Base-by-base conservation (phyloP, 2,113 vertebrate species). In the Sardina pilchardus region DNA sequence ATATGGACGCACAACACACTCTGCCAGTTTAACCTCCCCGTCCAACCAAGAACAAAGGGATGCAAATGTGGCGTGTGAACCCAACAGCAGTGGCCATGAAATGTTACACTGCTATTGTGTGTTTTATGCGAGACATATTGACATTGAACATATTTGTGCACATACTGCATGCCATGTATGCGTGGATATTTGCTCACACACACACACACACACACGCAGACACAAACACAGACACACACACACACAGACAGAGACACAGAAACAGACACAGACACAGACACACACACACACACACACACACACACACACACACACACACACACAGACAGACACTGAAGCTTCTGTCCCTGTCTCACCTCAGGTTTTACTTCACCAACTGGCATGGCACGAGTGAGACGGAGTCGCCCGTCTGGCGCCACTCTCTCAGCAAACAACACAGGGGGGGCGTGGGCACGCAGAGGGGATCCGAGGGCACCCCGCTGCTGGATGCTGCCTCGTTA, bases 341-440 rank as follows among this genome's bases (percentile, higher is more conserved):
- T 17, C 75, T 81, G 43, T 67, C 16, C 43, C 34, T 59, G 10
- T 82, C n/a, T 81, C 34, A 39, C 10, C n/a, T 2, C 90, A 99
- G 98, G 83, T 99, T 96, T 88, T 98, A 99, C 91, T 99, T 99
- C 88, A 96, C 94, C 88, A 99, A 99, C 91, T 99, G 98, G 98
- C 98, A 99, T 0, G 97, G 98, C 6, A 97, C 97, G 39, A 98
- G 95, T 5, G 98, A 99, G 87, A 95, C 88, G 0, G 97, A 98
- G 83, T 95, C 96, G 85, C 95, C 96, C 0, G 97, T 99, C 82
- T 99, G 97, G 97, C 95, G 98, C 21, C 96, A 99, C 91, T 97
- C 94, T 48, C 96, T 97, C 9, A 96, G 94, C 91, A 98, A 95
- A 90, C 94, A 97, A 90, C 94, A 97, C 81, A 97, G 93, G 90